Base-by-base conservation (phyloP, 2,888 invertebrate species). In the Bimastos eiseni region DNA sequence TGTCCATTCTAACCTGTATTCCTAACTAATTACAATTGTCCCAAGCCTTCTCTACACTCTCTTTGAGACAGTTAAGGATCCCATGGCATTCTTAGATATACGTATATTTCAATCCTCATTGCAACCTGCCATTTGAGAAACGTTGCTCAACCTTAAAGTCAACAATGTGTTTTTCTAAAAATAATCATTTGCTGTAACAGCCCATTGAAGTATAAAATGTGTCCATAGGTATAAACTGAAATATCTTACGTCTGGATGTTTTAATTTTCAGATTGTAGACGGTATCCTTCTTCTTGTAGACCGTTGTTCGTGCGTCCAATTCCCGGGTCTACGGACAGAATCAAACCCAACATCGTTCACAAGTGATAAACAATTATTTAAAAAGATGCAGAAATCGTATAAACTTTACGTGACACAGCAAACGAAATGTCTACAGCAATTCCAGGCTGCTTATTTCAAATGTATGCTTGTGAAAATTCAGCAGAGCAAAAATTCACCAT, bases 211-310 rank as follows among this genome's bases (percentile, higher is more conserved):
- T 21, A 49, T 24, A 49, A 70, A 70, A 30, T 2, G 70, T 30
- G 70, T 11, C 70, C 8, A 30, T 13, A 38, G 8, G 44, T 17
- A 15, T 19, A 70, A 8, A 70, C 3, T 70, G 70, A 90, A 24
- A 38, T 19, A 24, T 93, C 94, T 94, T 93, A 95, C 95, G 94
- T 91, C 99, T 97, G 30, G 99, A 98, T 88, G 99, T 97, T 96
- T 99, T 99, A 95, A 99, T 96, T 96, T 99, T 99, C 92, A 99
- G 96, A 96, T 98, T 98, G 96, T 99, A 99, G 91, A 97, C 96
- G 95, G 98, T 98, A 93, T 99, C 99, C 92, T 98, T 99, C 34
- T 89, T 88, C 96, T 99, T 99, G 96, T 98, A 99, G 94, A 99
- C 98, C 88, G 99, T 98, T 92, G 99, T 98, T 95, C 98, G 97